Conservation (phyloP, 2,113 vertebrate species). For the pig (Sus scrofa) region DNA sequence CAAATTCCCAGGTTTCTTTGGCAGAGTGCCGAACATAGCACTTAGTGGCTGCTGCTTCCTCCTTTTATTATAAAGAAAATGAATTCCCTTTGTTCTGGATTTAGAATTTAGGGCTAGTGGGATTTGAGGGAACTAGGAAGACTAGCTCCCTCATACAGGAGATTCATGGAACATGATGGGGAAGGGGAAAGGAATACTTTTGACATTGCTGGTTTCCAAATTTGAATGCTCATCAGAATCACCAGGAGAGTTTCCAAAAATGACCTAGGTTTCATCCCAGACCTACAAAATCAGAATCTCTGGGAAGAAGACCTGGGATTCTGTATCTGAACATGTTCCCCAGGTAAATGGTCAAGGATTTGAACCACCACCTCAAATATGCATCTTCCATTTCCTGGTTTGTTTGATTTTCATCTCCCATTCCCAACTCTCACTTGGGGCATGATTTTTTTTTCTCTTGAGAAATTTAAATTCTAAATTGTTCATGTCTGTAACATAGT, state of each 20-base stretch:
- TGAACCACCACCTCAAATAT: not conserved
- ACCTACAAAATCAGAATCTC: not conserved
- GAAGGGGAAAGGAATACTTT: not conserved
- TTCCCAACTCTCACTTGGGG: not conserved
- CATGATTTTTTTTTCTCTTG: not conserved
- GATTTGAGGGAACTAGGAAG: not conserved
- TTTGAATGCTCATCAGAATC: not conserved
- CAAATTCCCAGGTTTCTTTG: constrained; percentile 6
- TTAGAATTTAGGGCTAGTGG: not conserved
- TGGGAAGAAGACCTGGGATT: not conserved
- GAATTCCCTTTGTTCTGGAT: not conserved
- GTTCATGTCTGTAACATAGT: not conserved
- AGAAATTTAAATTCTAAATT: constrained; percentile 32
- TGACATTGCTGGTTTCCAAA: not conserved
- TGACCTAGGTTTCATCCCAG: not conserved
- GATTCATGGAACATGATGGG: not conserved
- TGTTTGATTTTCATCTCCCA: not conserved
- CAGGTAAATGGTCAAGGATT: not conserved
- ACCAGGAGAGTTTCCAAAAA: not conserved
- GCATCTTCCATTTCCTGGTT: not conserved
- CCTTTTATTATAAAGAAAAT: constrained; percentile 43
- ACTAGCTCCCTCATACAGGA: no score
- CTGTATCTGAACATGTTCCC: not conserved
- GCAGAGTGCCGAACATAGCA: not conserved
- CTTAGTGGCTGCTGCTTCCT: not conserved